Percentiles rank a stretch among this genome's conserved stretches.
Evolutionary conservation across 2,888 invertebrate genomes (phyloP).

Genomic region (Rotaria magnacalcarata): DNA sequence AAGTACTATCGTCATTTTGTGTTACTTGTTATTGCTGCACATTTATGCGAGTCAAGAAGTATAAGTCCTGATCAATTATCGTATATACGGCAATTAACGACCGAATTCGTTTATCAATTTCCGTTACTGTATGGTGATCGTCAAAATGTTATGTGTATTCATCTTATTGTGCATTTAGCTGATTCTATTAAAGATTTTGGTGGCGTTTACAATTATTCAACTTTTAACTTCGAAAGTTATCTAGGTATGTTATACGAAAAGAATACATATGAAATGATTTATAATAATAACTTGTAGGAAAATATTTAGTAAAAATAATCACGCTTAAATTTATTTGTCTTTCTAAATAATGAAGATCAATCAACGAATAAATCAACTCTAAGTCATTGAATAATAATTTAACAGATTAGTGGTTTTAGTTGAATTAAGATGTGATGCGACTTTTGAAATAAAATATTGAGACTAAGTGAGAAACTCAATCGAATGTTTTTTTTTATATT

Average conservation of each 20-base stretch:
- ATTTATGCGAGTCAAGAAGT: neutral
- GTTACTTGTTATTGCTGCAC: neutral
- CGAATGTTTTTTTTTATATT: too few species aligned
- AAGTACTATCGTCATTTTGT: neutral
- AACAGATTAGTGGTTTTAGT: too few species aligned
- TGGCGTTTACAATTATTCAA: neutral
- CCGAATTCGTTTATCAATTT: neutral
- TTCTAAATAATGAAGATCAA: too few species aligned
- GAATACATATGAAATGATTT: too few species aligned
- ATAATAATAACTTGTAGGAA: too few species aligned
- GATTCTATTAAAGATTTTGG: neutral
- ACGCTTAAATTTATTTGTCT: too few species aligned
- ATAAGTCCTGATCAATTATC: neutral
- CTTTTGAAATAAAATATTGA: too few species aligned
- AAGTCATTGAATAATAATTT: too few species aligned
- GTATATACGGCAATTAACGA: neutral
- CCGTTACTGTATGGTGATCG: neutral
- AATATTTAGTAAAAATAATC: too few species aligned
- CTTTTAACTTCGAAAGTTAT: neutral
- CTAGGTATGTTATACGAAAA: neutral
- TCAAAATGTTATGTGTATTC: neutral
- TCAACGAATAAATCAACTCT: too few species aligned
- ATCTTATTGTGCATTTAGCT: neutral
- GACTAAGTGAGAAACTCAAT: too few species aligned
- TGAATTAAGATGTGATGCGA: too few species aligned